These are phyloP conservation scores for Emesis russula DNA, from an alignment of 2,888 invertebrate species.

Conservation along the genomic window DNA sequence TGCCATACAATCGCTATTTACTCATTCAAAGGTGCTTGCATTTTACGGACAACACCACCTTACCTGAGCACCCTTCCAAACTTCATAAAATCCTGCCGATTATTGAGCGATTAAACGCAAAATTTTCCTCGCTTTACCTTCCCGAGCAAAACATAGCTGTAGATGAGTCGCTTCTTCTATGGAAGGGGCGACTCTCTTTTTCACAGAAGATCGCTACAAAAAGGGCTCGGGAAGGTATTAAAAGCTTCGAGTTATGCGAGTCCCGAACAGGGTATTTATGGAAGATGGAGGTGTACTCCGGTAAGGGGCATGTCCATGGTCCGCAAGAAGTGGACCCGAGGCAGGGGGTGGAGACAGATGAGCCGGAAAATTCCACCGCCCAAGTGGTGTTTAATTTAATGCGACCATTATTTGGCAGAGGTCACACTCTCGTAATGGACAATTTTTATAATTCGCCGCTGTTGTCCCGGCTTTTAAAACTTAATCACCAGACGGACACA, in stretches of 20 bases:
- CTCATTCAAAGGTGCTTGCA: too few species aligned
- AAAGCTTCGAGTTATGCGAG: conserved; percentile 80
- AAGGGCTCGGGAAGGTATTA: conserved; percentile 78
- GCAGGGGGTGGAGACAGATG: conserved; percentile 13
- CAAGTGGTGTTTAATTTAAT: conserved; percentile 74
- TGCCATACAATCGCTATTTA: too few species aligned
- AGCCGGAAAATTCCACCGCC: conserved; percentile 78
- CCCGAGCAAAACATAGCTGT: conserved; percentile 75
- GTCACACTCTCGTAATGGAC: conserved; percentile 86
- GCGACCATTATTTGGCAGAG: conserved; percentile 72
- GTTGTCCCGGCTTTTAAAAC: too few species aligned
- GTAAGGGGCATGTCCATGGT: conserved; percentile 62
- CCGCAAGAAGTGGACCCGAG: too few species aligned
- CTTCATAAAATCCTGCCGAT: too few species aligned
- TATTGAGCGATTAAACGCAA: too few species aligned
- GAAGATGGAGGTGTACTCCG: conserved; percentile 74
- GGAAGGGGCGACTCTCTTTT: conserved; percentile 38
- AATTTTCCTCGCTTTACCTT: too few species aligned
- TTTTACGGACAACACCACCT: too few species aligned
- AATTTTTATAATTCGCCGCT: conserved; percentile 87
- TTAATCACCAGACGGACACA: too few species aligned
- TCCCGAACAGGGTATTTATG: conserved; percentile 79
- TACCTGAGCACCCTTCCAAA: too few species aligned
- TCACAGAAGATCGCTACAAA: conserved; percentile 67
- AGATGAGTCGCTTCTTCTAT: conserved; percentile 81